Conservation (phyloP, 2,113 vertebrate genomes). For the Hippopotamus amphibius region DNA sequence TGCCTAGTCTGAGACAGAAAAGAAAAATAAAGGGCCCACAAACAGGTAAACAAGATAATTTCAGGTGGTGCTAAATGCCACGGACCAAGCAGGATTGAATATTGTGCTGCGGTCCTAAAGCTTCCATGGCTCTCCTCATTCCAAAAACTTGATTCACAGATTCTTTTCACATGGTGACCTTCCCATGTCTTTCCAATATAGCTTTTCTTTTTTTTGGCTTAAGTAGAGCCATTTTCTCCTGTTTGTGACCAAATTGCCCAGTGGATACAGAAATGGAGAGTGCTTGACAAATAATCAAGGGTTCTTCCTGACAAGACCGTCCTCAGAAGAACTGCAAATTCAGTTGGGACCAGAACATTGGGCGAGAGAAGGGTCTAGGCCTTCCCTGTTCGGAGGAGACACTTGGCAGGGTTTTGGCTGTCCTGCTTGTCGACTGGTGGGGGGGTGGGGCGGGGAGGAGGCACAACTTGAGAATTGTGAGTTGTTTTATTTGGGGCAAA, state of each 20-base stretch:
- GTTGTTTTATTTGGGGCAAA: background rate
- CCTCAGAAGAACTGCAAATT: background rate
- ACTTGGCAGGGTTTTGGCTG: background rate
- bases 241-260: background rate
- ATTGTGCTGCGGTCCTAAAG: fast-evolving
- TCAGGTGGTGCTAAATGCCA: background rate
- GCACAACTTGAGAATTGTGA: background rate
- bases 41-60: background rate
- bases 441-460: too few relatives aligned
- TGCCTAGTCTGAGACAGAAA: background rate
- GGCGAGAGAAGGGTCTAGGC: background rate
- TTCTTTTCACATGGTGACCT: background rate
- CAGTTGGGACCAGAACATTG: background rate
- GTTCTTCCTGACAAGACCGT: background rate
- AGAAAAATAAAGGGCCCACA: background rate
- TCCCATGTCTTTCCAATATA: background rate
- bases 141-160: background rate
- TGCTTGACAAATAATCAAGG: background rate
- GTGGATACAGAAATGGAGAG: background rate
- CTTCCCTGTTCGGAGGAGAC: background rate
- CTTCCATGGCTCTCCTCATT: fast-evolving
- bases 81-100: too few relatives aligned
- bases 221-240: background rate
- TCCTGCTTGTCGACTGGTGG: background rate
- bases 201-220: background rate